Percentiles rank a stretch among this genome's conserved stretches.
Evolutionary conservation across 92 coral and sea anemone species (phyloP).

Genomic region (Diadumene lineata): DNA sequence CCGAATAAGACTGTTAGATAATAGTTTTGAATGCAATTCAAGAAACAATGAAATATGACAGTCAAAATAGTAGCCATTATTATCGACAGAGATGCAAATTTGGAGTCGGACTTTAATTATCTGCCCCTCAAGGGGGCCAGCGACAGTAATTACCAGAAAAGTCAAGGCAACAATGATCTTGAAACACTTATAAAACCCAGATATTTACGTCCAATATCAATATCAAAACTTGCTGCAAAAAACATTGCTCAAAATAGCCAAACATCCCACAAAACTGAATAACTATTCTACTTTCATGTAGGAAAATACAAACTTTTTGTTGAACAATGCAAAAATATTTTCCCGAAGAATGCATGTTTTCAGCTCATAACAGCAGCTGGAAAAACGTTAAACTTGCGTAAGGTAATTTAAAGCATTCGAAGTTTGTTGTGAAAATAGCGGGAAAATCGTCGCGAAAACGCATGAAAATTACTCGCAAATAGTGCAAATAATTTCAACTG

Average conservation of each 20-base stretch:
- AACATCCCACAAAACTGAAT: too few relatives aligned
- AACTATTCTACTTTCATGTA: too few relatives aligned
- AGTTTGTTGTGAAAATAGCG: conserved; percentile 9
- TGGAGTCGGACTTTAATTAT: conserved; percentile 1
- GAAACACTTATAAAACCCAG: background rate
- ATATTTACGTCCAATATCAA: background rate
- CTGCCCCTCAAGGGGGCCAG: conserved; percentile 14
- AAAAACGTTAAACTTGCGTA: background rate
- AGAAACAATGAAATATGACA: background rate
- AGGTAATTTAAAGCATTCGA: background rate
- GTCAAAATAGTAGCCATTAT: conserved; percentile 21
- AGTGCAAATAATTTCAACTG: too few relatives aligned
- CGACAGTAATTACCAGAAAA: background rate
- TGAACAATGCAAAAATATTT: too few relatives aligned
- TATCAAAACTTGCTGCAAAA: background rate
- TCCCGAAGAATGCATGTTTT: too few relatives aligned
- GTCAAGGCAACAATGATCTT: conserved; percentile 1
- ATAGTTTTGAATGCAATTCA: background rate
- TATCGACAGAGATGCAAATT: conserved; percentile 7
- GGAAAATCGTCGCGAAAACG: conserved; percentile 15
- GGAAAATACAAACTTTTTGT: too few relatives aligned
- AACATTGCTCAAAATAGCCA: too few relatives aligned
- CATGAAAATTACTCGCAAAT: background rate
- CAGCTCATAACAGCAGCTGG: background rate
- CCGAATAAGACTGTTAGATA: background rate